Base-by-base conservation (phyloP, 2,113 vertebrate genomes). In the Tympanuchus pallidicinctus region DNA sequence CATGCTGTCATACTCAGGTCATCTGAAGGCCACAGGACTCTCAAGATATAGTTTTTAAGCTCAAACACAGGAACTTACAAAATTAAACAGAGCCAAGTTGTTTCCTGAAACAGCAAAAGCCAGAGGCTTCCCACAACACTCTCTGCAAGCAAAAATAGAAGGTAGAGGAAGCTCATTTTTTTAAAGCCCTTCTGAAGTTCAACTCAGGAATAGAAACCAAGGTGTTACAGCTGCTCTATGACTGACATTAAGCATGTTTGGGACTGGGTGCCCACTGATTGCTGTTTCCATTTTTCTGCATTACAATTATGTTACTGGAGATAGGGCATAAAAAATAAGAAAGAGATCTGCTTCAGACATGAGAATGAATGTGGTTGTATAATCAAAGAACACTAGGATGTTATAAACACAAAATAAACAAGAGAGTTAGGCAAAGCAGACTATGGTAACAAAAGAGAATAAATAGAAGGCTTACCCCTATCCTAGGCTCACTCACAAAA, bases 221-320 rank as follows among this genome's bases (percentile, higher is more conserved):
- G 13, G 13, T 47, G 13, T 43, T 74, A 4, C 67, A 32, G 34
- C 28, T 73, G 27, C 63, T 78, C 48, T 64, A 47, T 22, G 36
- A 59, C 17, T 42, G 32, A 22, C 36, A 57, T 20, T 57, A 69
- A 45, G 42, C 0, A 0, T 24, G 1, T 48, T n/a, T 70, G 43
- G 64, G 47, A 40, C 8, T 28, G 59, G n/a, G 38, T 74, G 57
- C 28, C n/a, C 9, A 20, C 20, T 48, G 57, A 45, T 10, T 50
- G 8, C 32, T 6, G 11, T n/a, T 72, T 75, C n/a, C 15, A 13
- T 47, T 80, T 79, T 60, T 61, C 65, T 73, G 21, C 34, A 45
- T 67, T 67, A 88, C 30, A 67, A 19, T 50, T 54, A 28, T 54
- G 21, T 19, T 59, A 12, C 18, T 72, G 27, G n/a, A 45, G 21